Percentiles rank a stretch among this genome's conserved stretches.
These are phyloP conservation scores for Plemyria rubiginata DNA, from an alignment of 2,888 invertebrate genomes.

Conservation along the genomic window DNA sequence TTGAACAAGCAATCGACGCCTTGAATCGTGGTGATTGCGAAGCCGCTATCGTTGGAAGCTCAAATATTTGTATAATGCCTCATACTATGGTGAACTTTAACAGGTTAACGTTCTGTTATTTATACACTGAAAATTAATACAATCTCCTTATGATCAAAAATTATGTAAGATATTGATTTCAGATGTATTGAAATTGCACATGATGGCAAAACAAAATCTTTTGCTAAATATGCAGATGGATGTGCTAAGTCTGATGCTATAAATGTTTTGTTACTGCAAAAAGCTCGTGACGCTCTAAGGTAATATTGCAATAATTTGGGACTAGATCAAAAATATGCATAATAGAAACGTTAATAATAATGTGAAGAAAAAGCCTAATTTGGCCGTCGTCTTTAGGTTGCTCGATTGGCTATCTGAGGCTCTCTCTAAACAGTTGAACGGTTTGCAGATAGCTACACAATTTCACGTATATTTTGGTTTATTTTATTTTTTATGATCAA, in stretches of 20 bases:
- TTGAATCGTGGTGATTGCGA: slow-evolving; percentile 59
- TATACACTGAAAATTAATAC: not conserved
- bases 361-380: too few species aligned
- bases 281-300: slow-evolving; percentile 52
- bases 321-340: too few species aligned
- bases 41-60: slow-evolving; percentile 85
- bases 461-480: too few species aligned
- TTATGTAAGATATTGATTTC: slow-evolving; percentile 23
- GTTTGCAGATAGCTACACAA: too few species aligned
- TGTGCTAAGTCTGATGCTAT: slow-evolving; percentile 89
- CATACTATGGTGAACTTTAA: slow-evolving; percentile 59
- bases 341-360: too few species aligned
- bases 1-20: slow-evolving; percentile 54
- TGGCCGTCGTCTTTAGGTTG: too few species aligned
- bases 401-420: too few species aligned
- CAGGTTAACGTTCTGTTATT: slow-evolving; percentile 26
- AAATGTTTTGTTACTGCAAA: slow-evolving; percentile 87
- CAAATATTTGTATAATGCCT: slow-evolving; percentile 54
- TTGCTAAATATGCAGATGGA: slow-evolving; percentile 90
- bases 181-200: slow-evolving; percentile 80
- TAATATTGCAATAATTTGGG: not conserved
- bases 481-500: too few species aligned
- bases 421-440: too few species aligned
- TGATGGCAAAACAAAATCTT: slow-evolving; percentile 93
- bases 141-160: not conserved